phyloP scores from a whole-genome alignment of 2,113 vertebrate species.

The Sapajus apella region DNA sequence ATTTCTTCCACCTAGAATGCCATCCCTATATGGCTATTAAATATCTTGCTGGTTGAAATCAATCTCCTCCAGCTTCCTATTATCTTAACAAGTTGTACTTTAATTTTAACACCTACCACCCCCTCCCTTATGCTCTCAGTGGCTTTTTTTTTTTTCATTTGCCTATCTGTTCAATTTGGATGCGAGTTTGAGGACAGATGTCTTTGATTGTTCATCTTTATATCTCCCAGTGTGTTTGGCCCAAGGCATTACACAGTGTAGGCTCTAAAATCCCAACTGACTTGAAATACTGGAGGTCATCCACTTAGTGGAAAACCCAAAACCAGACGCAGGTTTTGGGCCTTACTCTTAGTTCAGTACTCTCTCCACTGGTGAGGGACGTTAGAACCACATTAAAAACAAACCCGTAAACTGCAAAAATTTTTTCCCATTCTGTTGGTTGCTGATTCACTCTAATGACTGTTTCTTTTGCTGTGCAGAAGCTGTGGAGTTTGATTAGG shows the following conservation, averaged over 20 bases:
- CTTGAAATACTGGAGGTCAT: not conserved
- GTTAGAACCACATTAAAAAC: not conserved
- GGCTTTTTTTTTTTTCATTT: not conserved
- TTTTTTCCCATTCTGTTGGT: too few species aligned
- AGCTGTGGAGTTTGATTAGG: too few species aligned
- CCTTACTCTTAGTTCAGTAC: not conserved
- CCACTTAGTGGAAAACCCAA: not conserved
- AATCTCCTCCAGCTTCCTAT: not conserved
- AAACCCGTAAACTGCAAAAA: not conserved
- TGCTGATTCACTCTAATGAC: too few species aligned
- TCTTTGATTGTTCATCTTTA: not conserved
- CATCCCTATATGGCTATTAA: not conserved
- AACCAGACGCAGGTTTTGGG: not conserved
- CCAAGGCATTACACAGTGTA: too few species aligned
- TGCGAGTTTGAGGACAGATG: not conserved
- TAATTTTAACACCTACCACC: not conserved
- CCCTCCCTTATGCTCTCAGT: not conserved
- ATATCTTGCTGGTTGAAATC: not conserved
- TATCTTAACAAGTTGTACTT: not conserved
- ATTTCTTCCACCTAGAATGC: not conserved
- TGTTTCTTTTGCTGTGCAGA: too few species aligned
- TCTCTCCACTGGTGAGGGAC: not conserved
- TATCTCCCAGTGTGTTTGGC: not conserved
- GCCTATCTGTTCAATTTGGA: not conserved
- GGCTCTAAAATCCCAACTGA: not conserved